phyloP scores from a whole-genome alignment of 2,888 invertebrate species.

The Drosophila greeni region DNA sequence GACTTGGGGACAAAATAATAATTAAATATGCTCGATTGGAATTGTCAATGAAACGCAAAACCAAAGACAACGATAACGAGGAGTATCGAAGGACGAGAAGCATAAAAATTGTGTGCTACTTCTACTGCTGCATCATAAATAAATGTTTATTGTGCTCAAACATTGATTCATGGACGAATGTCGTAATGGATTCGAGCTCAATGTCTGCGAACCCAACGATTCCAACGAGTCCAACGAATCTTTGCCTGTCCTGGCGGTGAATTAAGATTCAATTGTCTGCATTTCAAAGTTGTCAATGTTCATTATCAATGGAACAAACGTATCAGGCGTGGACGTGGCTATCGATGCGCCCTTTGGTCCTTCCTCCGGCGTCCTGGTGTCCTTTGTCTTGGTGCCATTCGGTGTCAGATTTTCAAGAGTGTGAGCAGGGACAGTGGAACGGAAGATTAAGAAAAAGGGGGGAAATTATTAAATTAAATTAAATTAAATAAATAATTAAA shows the following conservation, averaged over 20 bases:
- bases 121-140: slow-evolving; percentile 54
- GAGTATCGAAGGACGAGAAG: neutral
- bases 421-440: slow-evolving; percentile 21
- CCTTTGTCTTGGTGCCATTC: slow-evolving; percentile 7
- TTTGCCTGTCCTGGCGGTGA: slow-evolving; percentile 36
- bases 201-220: slow-evolving; percentile 10
- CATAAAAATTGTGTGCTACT: slow-evolving; percentile 23
- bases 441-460: no score
- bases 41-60: slow-evolving; percentile 20
- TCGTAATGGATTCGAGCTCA: slow-evolving; percentile 39
- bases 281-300: slow-evolving; percentile 69
- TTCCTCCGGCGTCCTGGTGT: slow-evolving; percentile 3
- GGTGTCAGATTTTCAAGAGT: slow-evolving; percentile 2
- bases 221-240: no score
- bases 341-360: slow-evolving; percentile 35
- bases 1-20: neutral
- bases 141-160: slow-evolving; percentile 64
- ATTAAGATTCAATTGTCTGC: slow-evolving; percentile 73
- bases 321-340: slow-evolving; percentile 48
- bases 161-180: slow-evolving; percentile 61
- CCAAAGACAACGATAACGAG: neutral
- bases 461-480: no score
- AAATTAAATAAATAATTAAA: neutral
- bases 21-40: slow-evolving; percentile 18
- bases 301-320: slow-evolving; percentile 65